Conservation (phyloP, 2,797 vertebrate species). For the Chelon labrosus region DNA sequence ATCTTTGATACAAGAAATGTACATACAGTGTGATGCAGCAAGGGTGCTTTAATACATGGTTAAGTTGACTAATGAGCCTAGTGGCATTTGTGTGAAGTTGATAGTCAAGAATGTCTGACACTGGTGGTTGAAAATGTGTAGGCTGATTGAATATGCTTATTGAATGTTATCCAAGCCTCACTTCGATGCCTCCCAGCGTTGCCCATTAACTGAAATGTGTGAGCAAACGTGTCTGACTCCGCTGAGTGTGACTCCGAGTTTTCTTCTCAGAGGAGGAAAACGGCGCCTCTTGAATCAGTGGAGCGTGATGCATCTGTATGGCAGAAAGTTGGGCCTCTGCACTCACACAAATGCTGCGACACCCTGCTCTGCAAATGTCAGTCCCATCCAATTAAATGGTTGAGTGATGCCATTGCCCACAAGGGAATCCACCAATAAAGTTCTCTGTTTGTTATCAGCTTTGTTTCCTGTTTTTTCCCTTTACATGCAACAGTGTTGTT, state of each 20-base stretch:
- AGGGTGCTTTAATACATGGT: constrained; percentile 71
- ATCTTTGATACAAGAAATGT: constrained; percentile 54
- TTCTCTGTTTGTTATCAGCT: constrained; percentile 64
- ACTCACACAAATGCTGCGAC: constrained; percentile 71
- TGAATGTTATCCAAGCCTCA: constrained; percentile 69
- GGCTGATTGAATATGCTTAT: constrained; percentile 69
- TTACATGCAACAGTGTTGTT: constrained; percentile 27
- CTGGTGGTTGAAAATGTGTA: constrained; percentile 46
- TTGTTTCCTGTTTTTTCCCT: constrained; percentile 51
- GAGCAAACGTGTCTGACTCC: constrained; percentile 44
- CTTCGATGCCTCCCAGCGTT: constrained; percentile 59
- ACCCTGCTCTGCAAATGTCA: constrained; percentile 82
- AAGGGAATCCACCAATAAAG: constrained; percentile 65
- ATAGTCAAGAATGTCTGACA: constrained; percentile 50
- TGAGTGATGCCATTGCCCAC: constrained; percentile 71
- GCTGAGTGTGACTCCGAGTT: constrained; percentile 50
- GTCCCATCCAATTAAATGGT: constrained; percentile 79
- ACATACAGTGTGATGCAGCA: constrained; percentile 71
- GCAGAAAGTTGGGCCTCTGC: constrained; percentile 60
- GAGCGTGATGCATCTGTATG: constrained; percentile 64
- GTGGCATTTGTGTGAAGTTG: constrained; percentile 76
- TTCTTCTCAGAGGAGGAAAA: constrained; percentile 38
- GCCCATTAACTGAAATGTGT: constrained; percentile 70
- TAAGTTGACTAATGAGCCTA: constrained; percentile 71
- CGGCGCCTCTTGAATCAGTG: constrained; percentile 60